Evolutionary conservation across 2,797 vertebrate genomes (phyloP), one percentile per base, ranked within the genome.

Genomic region (Lepilemur ruficaudatus): DNA sequence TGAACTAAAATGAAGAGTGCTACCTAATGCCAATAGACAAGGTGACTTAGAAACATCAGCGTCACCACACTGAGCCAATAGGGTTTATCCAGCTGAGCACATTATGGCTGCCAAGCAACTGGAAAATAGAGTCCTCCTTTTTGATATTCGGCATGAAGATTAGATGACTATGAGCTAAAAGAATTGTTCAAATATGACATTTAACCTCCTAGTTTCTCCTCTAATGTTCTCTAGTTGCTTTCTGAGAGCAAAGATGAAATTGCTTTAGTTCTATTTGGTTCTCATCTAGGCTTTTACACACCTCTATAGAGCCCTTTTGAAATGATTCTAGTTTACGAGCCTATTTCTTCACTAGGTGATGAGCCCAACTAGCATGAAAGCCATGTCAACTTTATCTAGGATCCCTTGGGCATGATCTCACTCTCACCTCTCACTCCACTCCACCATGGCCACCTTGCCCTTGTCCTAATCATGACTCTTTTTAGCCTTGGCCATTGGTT

Each of bases 181-280:
- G 50, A 95, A 76, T 55, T 92, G 75, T 69, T 70, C 61, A 89
- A 43, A 14, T 92, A 92, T 23, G 46, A 0, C 25, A 91, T 85
- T 25, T 67, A 94, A 57, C 91, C 41, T 96, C 38, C 83, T 17
- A 87, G 90, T 67, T 97, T 97, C 96, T 96, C 75, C 17, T 79
- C 38, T 55, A 61, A 70, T 48, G 10, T 78, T 95, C 79, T 96
- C n/a, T 97, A 99, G 99, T 99, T 99, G 91, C 99, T 99, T 99
- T 98, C 99, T 95, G 99, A 99, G 96, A 98, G 97, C 70, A 99
- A 99, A 97, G 99, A 99, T 97, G 99, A 99, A 93, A 72, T 99
- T 0, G 98, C 98, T 88, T 97, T 99, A 92, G 99, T 99, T 91
- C 97, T 99, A 52, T 99, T 99, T 97, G 99, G 99, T 46, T 99